These are phyloP conservation scores for Clarias gariepinus DNA, from an alignment of 2,113 vertebrate genomes.

Conservation along the genomic window DNA sequence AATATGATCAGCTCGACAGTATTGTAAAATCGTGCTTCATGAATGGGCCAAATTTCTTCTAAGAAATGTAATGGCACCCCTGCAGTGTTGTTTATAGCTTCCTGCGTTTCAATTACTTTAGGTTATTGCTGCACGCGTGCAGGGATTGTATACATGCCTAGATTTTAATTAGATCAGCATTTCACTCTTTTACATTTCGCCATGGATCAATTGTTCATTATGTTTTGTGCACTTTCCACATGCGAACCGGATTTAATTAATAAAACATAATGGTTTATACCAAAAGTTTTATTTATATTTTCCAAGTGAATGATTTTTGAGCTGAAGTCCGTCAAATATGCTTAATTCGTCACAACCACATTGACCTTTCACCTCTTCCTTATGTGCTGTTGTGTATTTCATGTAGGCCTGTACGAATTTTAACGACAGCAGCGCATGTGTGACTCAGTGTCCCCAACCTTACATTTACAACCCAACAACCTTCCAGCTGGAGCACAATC, in stretches of 20 bases:
- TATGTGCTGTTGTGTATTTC: not conserved
- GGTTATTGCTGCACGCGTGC: constrained; percentile 47
- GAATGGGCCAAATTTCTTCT: not conserved
- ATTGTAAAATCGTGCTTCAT: not conserved
- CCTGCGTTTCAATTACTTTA: constrained; percentile 20
- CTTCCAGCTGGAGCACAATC: constrained; percentile 92
- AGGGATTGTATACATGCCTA: constrained; percentile 59
- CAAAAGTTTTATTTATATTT: not conserved
- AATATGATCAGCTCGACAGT: not conserved
- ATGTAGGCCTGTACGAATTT: constrained; percentile 95
- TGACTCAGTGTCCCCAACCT: constrained; percentile 94
- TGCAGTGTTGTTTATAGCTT: constrained; percentile 15
- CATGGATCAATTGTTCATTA: constrained; percentile 63
- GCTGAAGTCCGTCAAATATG: not conserved
- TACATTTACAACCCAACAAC: constrained; percentile 95
- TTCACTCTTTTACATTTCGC: constrained; percentile 61
- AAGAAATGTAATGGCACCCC: not conserved
- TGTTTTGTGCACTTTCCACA: constrained; percentile 43
- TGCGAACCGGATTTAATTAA: not conserved
- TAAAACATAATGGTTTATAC: not conserved
- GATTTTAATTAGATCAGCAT: constrained; percentile 68
- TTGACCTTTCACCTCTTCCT: not conserved
- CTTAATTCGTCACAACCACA: no score
- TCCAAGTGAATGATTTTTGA: not conserved
- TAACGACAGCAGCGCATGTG: constrained; percentile 94